Conservation (phyloP, 2,113 vertebrate genomes). For the Rhea pennata region DNA sequence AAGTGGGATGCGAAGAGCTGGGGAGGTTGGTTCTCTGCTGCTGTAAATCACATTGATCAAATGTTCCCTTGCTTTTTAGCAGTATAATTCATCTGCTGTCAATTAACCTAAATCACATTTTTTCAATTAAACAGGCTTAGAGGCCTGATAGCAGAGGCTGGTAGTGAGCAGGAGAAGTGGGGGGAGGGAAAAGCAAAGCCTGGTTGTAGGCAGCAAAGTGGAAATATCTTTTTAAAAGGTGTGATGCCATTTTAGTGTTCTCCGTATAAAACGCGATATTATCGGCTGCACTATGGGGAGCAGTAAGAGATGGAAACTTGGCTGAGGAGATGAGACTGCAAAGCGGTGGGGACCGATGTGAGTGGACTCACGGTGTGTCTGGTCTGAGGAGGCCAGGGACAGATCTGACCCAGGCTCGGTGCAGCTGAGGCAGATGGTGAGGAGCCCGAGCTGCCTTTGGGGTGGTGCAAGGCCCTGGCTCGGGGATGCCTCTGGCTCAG, state of each 20-base stretch:
- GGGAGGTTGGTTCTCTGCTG: constrained; percentile 45
- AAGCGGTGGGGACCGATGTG: background rate
- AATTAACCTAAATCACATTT: constrained; percentile 79
- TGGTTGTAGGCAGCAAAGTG: constrained; percentile 59
- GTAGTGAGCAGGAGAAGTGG: constrained; percentile 8
- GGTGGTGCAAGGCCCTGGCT: background rate
- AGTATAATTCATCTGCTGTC: constrained; percentile 75
- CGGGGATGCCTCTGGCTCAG: no score
- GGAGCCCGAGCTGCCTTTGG: no score
- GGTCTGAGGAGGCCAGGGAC: background rate
- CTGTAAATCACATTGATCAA: constrained; percentile 66
- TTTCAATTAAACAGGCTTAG: constrained; percentile 79
- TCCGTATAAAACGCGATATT: constrained; percentile 61
- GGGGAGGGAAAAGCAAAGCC: constrained; percentile 31
- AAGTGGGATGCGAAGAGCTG: constrained; percentile 58
- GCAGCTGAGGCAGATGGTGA: background rate
- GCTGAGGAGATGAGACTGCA: background rate
- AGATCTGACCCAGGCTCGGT: no score
- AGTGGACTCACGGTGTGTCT: background rate
- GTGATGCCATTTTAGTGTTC: constrained; percentile 71
- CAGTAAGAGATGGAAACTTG: background rate
- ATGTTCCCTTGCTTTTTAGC: constrained; percentile 44
- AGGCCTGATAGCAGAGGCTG: constrained; percentile 42
- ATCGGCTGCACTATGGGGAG: constrained; percentile 25
- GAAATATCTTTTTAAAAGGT: constrained; percentile 79